A percentile compares a stretch with the other conserved stretches of the same genome.
These are phyloP conservation scores for Cryptotis parvus DNA, from an alignment of 2,113 vertebrate genomes.

Conservation along the genomic window DNA sequence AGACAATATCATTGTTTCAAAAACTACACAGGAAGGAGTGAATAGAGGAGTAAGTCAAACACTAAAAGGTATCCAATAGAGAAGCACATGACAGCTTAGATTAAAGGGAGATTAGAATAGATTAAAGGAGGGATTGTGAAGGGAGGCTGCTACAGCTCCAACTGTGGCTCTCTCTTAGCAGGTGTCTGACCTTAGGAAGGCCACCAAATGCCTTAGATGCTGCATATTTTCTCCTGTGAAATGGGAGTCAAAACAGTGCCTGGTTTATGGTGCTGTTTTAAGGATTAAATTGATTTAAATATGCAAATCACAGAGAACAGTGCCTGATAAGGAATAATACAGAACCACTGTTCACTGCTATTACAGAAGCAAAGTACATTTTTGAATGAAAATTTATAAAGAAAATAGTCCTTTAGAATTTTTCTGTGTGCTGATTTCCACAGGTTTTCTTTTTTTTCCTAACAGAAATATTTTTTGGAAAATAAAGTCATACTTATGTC, in stretches of 20 bases:
- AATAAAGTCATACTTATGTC: neutral
- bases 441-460: neutral
- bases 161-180: neutral
- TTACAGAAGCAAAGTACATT: neutral
- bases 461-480: neutral
- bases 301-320: neutral
- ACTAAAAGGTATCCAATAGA: neutral
- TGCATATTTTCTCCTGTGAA: neutral
- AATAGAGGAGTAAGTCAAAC: neutral
- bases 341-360: neutral
- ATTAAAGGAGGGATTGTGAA: neutral
- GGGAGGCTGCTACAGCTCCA: neutral
- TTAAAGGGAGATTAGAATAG: neutral
- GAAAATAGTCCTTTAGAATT: neutral
- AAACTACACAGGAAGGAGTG: neutral
- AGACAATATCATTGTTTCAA: neutral
- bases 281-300: slow-evolving; percentile 10
- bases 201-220: neutral
- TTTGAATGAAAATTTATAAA: neutral
- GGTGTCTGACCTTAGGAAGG: neutral
- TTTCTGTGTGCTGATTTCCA: neutral
- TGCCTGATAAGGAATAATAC: neutral
- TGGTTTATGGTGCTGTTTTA: neutral
- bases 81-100: neutral
- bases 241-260: neutral